Evolutionary conservation across 2,888 invertebrate species (phyloP).

Genomic region (Acanthoscelides obtectus): DNA sequence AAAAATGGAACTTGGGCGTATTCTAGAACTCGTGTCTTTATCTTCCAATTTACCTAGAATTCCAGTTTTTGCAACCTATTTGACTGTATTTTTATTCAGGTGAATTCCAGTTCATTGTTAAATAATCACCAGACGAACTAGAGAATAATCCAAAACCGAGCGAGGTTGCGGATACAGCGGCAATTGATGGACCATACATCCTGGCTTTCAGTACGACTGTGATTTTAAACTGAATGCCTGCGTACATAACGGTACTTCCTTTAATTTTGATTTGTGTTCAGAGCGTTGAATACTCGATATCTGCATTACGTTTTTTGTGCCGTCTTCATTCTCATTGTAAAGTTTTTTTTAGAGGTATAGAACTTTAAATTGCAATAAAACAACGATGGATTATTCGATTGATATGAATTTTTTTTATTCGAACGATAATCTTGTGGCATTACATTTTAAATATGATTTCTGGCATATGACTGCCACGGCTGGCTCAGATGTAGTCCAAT

Average conservation of each 20-base stretch:
- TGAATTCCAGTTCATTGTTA: not conserved
- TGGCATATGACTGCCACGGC: too few relatives aligned
- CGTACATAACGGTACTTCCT: not conserved
- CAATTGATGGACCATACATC: not conserved
- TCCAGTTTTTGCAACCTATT: too few relatives aligned
- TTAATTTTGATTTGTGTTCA: not conserved
- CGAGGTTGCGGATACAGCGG: not conserved
- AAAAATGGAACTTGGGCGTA: too few relatives aligned
- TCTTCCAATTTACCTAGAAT: too few relatives aligned
- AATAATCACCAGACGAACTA: not conserved
- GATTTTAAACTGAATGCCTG: not conserved
- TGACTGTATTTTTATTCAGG: not conserved
- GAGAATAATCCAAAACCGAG: not conserved
- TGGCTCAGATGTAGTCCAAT: too few relatives aligned
- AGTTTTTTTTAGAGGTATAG: too few relatives aligned
- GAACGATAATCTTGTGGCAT: too few relatives aligned
- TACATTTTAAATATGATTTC: too few relatives aligned
- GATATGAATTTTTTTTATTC: too few relatives aligned
- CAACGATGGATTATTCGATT: too few relatives aligned
- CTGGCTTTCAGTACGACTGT: not conserved
- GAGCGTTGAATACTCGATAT: not conserved
- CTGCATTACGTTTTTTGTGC: not conserved
- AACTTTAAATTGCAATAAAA: too few relatives aligned
- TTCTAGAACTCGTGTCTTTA: too few relatives aligned
- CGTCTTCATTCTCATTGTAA: not conserved